A percentile compares a stretch with the other conserved stretches of the same genome.
phyloP scores from a whole-genome alignment of 1,140 invertebrate species.

The Pollicipes pollicipes region DNA sequence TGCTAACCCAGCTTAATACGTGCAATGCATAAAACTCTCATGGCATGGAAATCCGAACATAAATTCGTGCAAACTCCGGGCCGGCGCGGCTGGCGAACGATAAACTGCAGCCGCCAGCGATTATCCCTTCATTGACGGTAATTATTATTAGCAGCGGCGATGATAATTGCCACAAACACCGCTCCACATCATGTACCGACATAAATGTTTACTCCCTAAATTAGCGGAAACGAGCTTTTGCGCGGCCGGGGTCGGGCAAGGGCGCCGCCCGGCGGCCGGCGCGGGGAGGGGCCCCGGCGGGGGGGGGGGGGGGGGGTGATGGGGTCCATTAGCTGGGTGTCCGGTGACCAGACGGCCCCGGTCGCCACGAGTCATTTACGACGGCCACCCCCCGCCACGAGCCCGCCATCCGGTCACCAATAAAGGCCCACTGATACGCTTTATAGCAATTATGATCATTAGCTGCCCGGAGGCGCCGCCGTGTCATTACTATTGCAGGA shows the following conservation, averaged over 20 bases:
- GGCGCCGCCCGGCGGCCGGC: no score
- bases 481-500: not conserved
- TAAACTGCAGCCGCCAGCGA: not conserved
- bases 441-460: constrained; percentile 1
- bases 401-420: not conserved
- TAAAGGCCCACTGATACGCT: not conserved
- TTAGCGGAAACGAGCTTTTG: constrained; percentile 1
- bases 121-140: not conserved
- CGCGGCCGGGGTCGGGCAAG: no score
- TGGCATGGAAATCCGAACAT: not conserved
- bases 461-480: not conserved
- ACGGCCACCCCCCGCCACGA: no score
- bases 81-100: not conserved
- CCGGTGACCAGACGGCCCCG: not conserved
- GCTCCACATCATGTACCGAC: not conserved
- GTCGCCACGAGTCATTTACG: not conserved
- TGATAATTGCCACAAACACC: not conserved
- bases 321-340: not conserved
- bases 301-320: no score
- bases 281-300: no score
- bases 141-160: not conserved
- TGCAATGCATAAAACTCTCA: not conserved
- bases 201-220: constrained; percentile 2
- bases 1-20: not conserved
- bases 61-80: not conserved